Base-by-base conservation (phyloP, 2,888 invertebrate species). In the Timema cristinae region DNA sequence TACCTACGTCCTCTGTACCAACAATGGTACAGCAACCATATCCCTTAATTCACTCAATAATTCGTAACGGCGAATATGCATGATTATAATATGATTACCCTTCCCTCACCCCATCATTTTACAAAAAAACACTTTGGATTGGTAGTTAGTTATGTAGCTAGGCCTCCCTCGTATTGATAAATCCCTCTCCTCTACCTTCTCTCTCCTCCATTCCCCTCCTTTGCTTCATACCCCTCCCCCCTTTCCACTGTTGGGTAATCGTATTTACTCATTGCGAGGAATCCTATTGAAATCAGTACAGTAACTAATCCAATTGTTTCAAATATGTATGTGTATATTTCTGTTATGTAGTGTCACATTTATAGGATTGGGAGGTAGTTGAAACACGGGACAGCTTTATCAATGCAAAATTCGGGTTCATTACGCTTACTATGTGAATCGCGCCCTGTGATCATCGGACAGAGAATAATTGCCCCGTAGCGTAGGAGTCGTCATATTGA, bases 41-140 rank as follows among this genome's bases (percentile, higher is more conserved):
- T 4, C 32, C 32, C 32, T 32, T 32, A 32, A 32, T 47, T 13
- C 63, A 13, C 63, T 48, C 11, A 48, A 63, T 63, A 63, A 63
- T 63, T 48, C 63, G 10, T 32, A 13, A 63, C 32, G 47, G 63
- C 32, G 63, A 63, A 63, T 63, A 63, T 47, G 63, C 63, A 63
- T 13, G 63, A 48, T 13, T 63, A 48, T 63, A 63, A 63, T 13
- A 16, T 48, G 63, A 63, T 63, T 63, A 63, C 47, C n/a, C 15
- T 10, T 13, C 11, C 11, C 54, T 54, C 32, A 63, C 32, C 32
- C 32, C 32, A 32, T 32, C 32, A 63, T 47, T 63, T 63, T 63
- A 47, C 63, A 63, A 63, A 63, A 63, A 63, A 63, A 32, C 63
- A 63, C 63, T 63, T 63, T 63, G 47, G 47, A 63, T 13, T 47